Conservation (phyloP, 2,797 vertebrate species). For the Nasua narica region DNA sequence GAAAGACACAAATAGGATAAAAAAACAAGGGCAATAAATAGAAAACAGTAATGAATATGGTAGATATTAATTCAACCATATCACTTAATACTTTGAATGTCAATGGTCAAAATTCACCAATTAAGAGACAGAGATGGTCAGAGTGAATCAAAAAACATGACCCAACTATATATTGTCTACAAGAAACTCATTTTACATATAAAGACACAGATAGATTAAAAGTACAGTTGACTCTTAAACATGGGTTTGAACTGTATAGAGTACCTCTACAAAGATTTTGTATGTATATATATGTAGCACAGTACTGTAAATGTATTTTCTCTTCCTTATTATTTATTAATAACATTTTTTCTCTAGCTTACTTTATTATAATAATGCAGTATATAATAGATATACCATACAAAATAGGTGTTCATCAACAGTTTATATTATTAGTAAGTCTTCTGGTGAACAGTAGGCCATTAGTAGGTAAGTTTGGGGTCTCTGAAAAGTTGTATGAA, state of each 20-base stretch:
- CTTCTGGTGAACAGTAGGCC: neutral
- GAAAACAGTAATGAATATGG: neutral
- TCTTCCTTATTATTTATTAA: neutral
- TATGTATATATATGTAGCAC: neutral
- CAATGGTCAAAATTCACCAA: neutral
- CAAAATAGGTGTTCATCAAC: neutral
- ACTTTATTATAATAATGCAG: neutral
- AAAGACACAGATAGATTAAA: neutral
- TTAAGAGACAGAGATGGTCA: neutral
- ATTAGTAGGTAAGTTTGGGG: neutral
- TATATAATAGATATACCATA: neutral
- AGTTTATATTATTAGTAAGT: neutral
- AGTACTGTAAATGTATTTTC: neutral
- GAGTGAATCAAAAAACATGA: neutral
- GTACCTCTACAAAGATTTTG: no score
- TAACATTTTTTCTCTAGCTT: neutral
- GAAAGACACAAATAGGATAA: neutral
- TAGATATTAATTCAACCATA: neutral
- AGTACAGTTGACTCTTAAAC: neutral
- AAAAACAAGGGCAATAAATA: neutral
- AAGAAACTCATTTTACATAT: neutral
- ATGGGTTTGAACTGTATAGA: neutral
- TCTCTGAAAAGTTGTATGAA: neutral
- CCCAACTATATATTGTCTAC: neutral
- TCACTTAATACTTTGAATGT: neutral